Base-by-base conservation (phyloP, 2,888 invertebrate species). In the Lasiommata megera region DNA sequence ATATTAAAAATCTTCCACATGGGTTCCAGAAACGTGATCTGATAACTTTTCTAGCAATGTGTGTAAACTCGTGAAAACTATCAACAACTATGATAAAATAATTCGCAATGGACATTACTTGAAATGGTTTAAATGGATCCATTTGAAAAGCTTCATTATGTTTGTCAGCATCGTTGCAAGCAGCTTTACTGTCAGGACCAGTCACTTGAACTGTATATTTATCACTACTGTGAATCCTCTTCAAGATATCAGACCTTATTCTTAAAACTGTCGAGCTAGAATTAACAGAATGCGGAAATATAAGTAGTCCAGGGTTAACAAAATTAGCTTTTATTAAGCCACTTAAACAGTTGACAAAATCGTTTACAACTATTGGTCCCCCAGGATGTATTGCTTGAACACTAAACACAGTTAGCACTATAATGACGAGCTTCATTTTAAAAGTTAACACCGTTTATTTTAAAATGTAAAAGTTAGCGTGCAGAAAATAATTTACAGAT, bases 1-100 rank as follows among this genome's bases (percentile, higher is more conserved):
- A 62, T 43, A 89, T 69, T 17, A 88, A 69, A 18, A 88, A 82
- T 53, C 79, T 76, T 0, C 86, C 88, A 34, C 65, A 66, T 5
- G 89, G 87, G 56, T 88, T 87, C 89, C 89, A 89, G 60, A 71
- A 80, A n/a, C 78, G 70, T 1, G 80, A 73, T 23, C 76, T 67
- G 2, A 81, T 69, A 1, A 87, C 54, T 68, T 79, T 79, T 55
- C 72, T 73, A 0, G 76, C 70, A 8, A 82, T 58, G 12, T 67
- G 63, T 6, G 72, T 74, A 44, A 88, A 86, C 28, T 84, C 81
- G 18, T 69, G 58, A 43, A 74, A 78, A 34, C 64, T 69, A 11
- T 84, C 80, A 3, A 85, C 69, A 11, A 88, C 71, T 9, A 85
- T 70, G 0, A 88, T 56, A 52, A 79, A 83, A 64, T 87, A 88